A percentile compares a stretch with the other conserved stretches of the same genome.
Conservation (phyloP, 2,113 vertebrate genomes). For the Planiliza haematocheilus region DNA sequence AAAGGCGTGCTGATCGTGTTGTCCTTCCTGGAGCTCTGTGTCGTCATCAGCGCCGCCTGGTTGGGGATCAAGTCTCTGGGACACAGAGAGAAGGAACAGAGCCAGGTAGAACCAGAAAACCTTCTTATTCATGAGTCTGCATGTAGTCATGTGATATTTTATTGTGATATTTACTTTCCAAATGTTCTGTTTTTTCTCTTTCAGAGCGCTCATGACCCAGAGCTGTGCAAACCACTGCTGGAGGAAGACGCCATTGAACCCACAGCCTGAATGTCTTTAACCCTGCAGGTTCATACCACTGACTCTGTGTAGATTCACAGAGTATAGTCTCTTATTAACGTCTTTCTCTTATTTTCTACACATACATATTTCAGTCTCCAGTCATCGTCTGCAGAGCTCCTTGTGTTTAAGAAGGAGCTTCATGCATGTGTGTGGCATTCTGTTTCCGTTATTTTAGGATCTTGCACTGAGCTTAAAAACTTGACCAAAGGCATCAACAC, state of each 20-base stretch:
- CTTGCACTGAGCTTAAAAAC: too few species aligned
- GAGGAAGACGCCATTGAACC: constrained; percentile 28
- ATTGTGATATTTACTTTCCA: neutral
- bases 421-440: too few species aligned
- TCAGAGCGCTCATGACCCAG: neutral
- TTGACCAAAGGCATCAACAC: too few species aligned
- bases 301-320: neutral
- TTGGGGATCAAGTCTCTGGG: constrained; percentile 69
- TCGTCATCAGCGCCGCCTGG: constrained; percentile 61
- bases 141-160: too few species aligned
- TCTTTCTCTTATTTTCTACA: too few species aligned
- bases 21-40: constrained; percentile 66
- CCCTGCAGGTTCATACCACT: neutral
- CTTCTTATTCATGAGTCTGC: too few species aligned
- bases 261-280: constrained; percentile 17
- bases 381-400: too few species aligned
- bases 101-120: constrained; percentile 29
- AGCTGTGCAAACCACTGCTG: neutral
- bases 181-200: too few species aligned
- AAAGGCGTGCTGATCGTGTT: constrained; percentile 61
- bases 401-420: too few species aligned
- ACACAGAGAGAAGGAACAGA: constrained; percentile 8
- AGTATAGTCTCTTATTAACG: too few species aligned
- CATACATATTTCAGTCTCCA: too few species aligned
- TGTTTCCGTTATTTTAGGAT: too few species aligned